These are phyloP conservation scores for Sminthurides bifidus DNA, from an alignment of 1,140 invertebrate genomes.

Conservation along the genomic window DNA sequence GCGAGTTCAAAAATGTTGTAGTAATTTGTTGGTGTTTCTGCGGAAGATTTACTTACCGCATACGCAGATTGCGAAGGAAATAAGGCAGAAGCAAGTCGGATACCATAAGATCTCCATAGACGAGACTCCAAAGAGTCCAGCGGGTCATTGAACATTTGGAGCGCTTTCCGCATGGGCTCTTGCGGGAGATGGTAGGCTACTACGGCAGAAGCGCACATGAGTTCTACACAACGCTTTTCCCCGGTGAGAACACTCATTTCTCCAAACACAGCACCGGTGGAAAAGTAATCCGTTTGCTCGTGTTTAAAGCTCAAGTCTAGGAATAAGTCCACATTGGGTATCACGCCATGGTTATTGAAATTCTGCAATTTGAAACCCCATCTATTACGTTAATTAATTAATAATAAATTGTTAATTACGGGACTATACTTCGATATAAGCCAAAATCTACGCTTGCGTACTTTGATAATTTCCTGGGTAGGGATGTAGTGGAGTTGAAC, in stretches of 20 bases:
- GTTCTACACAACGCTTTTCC: slow-evolving; percentile 34
- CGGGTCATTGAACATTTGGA: slow-evolving; percentile 16
- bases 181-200: slow-evolving; percentile 33
- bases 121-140: slow-evolving; percentile 20
- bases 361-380: slow-evolving; percentile 7
- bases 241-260: slow-evolving; percentile 39
- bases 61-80: slow-evolving; percentile 30
- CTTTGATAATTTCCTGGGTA: slow-evolving; percentile 8
- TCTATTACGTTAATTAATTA: neutral
- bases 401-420: neutral
- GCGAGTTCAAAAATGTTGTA: neutral
- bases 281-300: slow-evolving; percentile 37
- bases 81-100: slow-evolving; percentile 27
- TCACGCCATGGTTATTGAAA: slow-evolving; percentile 12
- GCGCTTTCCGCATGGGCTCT: slow-evolving; percentile 11
- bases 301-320: slow-evolving; percentile 23
- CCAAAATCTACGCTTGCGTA: neutral
- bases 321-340: slow-evolving; percentile 30
- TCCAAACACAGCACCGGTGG: slow-evolving; percentile 39
- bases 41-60: slow-evolving; percentile 8
- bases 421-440: neutral
- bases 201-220: slow-evolving; percentile 39
- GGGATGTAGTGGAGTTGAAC: slow-evolving; percentile 34
- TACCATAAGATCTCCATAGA: slow-evolving; percentile 33
- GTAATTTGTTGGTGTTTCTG: neutral